Evolutionary conservation across 2,888 invertebrate genomes (phyloP).

Genomic region (Zygothrica quintamaculata): DNA sequence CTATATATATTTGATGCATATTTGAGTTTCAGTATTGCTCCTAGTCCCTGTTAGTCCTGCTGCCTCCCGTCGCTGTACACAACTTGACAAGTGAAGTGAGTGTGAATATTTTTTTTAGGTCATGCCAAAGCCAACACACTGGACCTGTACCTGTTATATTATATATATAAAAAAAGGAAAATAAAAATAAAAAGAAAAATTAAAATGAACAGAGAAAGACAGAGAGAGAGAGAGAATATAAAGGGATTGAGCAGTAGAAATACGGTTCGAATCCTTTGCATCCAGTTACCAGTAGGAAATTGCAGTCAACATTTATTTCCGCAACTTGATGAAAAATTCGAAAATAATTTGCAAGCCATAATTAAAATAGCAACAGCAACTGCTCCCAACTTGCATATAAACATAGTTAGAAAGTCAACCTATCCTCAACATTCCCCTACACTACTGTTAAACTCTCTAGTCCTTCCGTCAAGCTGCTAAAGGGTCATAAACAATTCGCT

Average conservation of each 20-base stretch:
- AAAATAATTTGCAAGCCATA: conserved; percentile 77
- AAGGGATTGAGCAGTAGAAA: conserved; percentile 34
- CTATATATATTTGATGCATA: conserved; percentile 28
- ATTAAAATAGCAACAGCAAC: conserved; percentile 68
- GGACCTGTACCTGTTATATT: conserved; percentile 64
- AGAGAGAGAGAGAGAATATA: conserved; percentile 5
- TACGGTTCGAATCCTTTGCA: conserved; percentile 76
- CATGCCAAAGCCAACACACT: conserved; percentile 63
- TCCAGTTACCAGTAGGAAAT: conserved; percentile 69
- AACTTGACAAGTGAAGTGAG: conserved; percentile 78
- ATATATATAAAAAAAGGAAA: conserved; percentile 20
- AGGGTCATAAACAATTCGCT: conserved; percentile 73
- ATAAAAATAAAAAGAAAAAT: conserved; percentile 22
- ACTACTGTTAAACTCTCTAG: neutral
- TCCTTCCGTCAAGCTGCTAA: conserved; percentile 26
- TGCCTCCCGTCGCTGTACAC: conserved; percentile 56
- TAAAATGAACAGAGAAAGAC: too few species aligned
- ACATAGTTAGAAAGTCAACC: neutral
- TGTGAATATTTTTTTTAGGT: conserved; percentile 78
- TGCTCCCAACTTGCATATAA: conserved; percentile 3
- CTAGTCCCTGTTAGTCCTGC: conserved; percentile 14
- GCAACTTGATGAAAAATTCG: conserved; percentile 76
- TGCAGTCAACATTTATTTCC: conserved; percentile 77
- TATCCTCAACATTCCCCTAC: neutral
- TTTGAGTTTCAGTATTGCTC: conserved; percentile 21